Base-by-base conservation (phyloP, 2,888 invertebrate genomes). In the Tetragnatha montana region DNA sequence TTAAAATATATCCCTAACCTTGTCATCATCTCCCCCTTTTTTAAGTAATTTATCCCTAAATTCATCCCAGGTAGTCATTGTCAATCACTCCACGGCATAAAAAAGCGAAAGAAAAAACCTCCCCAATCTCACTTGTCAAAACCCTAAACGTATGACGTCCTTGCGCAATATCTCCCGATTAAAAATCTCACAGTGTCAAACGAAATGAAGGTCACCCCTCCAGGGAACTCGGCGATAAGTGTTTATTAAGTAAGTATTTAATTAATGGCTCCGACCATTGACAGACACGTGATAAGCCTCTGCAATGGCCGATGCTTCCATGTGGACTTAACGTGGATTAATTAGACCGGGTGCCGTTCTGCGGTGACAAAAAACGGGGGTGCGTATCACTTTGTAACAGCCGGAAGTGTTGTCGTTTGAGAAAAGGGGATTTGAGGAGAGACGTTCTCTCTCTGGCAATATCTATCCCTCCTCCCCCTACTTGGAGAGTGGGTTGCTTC, bases 231-330 rank as follows among this genome's bases (percentile, higher is more conserved):
- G 6, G 49, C 69, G 84, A 76, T 76, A 84, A 84, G 84, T 84
- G 84, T 69, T 84, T 84, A 76, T 70, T 84, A 84, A 84, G 76
- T 76, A 84, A 49, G 84, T 21, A 60, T 73, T 81, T 76, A 84
- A 84, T 84, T 84, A 84, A 84, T 84, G 84, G 49, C 47, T 69
- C 47, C 4, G n/a, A 3, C 68, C 69, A 84, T 84, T 84, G 84
- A 69, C 69, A 49, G 76, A 21, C 75, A 19, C 49, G 47, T 21
- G 76, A 84, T 84, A 76, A 69, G 21, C 21, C n/a, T 49, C 69
- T 75, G 75, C 84, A 76, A 76, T 76, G 82, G 49, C 49, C 50
- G 8, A 17, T 51, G 22, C 60, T 79, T 21, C 19, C 78, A 60
- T 60, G 60, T 50, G 50, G 81, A 70, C 49, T 81, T 74, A 60